These are phyloP conservation scores for Hydropsyche betteni DNA, from an alignment of 2,888 invertebrate genomes.

Conservation along the genomic window DNA sequence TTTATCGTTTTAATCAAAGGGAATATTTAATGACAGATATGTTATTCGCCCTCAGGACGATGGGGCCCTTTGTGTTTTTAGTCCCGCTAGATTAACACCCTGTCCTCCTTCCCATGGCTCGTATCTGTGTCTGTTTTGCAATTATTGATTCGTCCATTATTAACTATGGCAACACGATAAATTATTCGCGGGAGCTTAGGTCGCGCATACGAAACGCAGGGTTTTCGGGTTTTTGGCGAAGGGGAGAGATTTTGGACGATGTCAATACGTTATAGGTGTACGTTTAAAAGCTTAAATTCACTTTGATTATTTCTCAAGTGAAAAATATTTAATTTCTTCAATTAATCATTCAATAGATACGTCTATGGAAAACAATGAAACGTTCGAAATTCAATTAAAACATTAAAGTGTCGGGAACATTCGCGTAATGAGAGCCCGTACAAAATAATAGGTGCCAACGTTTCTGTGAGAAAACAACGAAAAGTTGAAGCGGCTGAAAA, in stretches of 20 bases:
- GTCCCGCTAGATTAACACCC: conserved; percentile 50
- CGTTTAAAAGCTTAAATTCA: too few species aligned
- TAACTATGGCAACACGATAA: conserved; percentile 36
- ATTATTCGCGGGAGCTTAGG: conserved; percentile 20
- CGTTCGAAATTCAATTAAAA: too few species aligned
- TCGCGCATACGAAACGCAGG: background rate
- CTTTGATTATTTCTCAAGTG: too few species aligned
- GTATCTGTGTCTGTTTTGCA: conserved; percentile 43
- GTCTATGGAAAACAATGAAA: too few species aligned
- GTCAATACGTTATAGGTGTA: too few species aligned
- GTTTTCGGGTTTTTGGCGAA: too few species aligned
- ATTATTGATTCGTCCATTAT: conserved; percentile 50
- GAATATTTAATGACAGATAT: conserved; percentile 60
- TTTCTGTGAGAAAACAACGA: background rate
- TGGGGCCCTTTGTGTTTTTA: conserved; percentile 49
- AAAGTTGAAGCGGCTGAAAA: background rate
- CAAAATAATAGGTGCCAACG: background rate
- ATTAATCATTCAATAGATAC: too few species aligned
- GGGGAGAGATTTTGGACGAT: too few species aligned
- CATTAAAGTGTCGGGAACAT: too few species aligned
- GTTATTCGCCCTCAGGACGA: conserved; percentile 42
- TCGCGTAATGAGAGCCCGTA: too few species aligned
- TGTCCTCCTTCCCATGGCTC: conserved; percentile 37
- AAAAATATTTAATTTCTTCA: too few species aligned
- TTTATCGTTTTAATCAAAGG: conserved; percentile 68